phyloP scores from a whole-genome alignment of 2,797 vertebrate species.

The Halcyon leucocephala region DNA sequence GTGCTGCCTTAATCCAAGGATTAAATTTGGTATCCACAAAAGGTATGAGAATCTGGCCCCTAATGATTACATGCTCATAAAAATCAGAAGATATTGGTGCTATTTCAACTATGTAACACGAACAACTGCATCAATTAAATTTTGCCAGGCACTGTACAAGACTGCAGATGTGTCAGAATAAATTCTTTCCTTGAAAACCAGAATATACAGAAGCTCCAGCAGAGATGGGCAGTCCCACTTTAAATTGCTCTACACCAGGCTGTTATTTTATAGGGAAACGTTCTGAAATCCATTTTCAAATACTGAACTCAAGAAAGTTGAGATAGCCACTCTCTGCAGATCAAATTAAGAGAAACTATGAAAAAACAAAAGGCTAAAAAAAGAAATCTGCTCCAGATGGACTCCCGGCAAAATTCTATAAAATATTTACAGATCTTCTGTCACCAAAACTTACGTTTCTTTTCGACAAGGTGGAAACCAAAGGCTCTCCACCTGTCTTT shows the following conservation, averaged over 20 bases:
- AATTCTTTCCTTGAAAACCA: background rate
- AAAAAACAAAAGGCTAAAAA: conserved; percentile 43
- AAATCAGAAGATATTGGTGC: background rate
- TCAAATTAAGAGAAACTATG: conserved; percentile 38
- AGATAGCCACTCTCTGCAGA: background rate
- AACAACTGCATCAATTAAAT: background rate
- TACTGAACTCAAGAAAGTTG: background rate
- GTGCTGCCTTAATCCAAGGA: background rate
- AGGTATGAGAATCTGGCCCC: background rate
- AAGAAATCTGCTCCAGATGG: conserved; percentile 67
- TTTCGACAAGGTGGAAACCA: conserved; percentile 63
- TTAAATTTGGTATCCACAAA: background rate
- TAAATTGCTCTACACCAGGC: background rate
- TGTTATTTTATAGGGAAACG: background rate
- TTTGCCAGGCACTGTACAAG: background rate
- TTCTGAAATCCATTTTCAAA: background rate
- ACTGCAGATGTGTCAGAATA: background rate
- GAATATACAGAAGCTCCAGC: background rate
- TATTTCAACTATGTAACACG: background rate
- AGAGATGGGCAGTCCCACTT: background rate
- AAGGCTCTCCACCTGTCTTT: conserved; percentile 37
- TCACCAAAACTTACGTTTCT: conserved; percentile 56
- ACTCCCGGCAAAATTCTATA: conserved; percentile 57
- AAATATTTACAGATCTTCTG: conserved; percentile 76
- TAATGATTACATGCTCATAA: background rate